phyloP scores from a whole-genome alignment of 2,113 vertebrate species.

The Thermophis baileyi region DNA sequence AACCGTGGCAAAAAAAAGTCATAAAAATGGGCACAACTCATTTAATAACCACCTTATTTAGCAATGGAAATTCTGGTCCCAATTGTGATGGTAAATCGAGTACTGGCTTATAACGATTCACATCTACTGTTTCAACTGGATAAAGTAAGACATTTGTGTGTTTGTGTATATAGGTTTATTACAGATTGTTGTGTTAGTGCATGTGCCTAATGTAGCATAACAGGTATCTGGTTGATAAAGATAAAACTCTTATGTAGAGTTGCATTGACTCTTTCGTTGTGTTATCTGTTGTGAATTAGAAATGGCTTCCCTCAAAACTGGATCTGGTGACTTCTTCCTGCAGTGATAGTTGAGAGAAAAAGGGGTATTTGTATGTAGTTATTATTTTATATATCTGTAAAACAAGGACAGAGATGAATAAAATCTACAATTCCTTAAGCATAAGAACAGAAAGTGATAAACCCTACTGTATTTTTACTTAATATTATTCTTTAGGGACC shows the following conservation, averaged over 20 bases:
- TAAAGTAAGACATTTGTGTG: background rate
- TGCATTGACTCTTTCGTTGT: background rate
- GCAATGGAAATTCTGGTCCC: background rate
- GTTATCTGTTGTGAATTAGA: background rate
- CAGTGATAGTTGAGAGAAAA: background rate
- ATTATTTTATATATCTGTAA: background rate
- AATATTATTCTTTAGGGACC: background rate
- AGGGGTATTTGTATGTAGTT: background rate
- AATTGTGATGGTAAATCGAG: no score
- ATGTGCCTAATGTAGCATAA: background rate
- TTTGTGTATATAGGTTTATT: background rate
- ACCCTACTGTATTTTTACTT: background rate
- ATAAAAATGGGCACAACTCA: background rate
- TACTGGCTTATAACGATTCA: background rate
- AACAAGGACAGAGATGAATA: background rate
- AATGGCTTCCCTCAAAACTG: background rate
- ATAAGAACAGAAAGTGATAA: background rate
- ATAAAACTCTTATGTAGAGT: background rate
- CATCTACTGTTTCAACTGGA: background rate
- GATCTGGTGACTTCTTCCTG: background rate
- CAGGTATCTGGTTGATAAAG: background rate
- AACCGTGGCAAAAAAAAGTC: background rate
- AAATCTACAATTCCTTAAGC: background rate
- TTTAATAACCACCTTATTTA: background rate
- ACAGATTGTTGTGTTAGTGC: background rate